These are phyloP conservation scores for Caenorhabditis afra DNA, from an alignment of 2,888 invertebrate genomes.

Conservation along the genomic window DNA sequence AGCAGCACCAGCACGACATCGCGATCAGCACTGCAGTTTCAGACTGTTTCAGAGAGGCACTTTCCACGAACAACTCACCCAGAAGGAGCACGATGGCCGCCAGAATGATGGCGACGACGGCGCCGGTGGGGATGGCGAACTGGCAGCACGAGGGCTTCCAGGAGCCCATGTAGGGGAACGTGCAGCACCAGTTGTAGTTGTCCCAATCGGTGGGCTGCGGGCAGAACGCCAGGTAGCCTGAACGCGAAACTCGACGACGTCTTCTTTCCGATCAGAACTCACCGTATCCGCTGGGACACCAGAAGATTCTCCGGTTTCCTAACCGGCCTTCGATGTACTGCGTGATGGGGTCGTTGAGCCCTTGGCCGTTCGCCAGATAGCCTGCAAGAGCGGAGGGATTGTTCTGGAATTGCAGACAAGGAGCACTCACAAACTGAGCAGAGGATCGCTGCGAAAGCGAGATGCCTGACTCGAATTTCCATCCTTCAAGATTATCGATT, in stretches of 20 bases:
- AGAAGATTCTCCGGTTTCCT: slow-evolving; percentile 79
- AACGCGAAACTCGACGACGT: neutral
- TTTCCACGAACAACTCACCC: slow-evolving; percentile 63
- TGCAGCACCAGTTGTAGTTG: slow-evolving; percentile 80
- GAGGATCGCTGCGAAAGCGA: slow-evolving; percentile 44
- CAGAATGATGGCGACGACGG: slow-evolving; percentile 80
- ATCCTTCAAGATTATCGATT: slow-evolving; percentile 20
- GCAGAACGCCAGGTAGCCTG: slow-evolving; percentile 80
- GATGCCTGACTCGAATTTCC: slow-evolving; percentile 56
- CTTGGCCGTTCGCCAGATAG: slow-evolving; percentile 75
- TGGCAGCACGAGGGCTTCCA: slow-evolving; percentile 81
- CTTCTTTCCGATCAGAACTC: neutral
- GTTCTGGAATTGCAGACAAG: neutral
- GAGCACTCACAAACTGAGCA: slow-evolving; percentile 44
- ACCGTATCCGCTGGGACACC: slow-evolving; percentile 81
- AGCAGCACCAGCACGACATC: slow-evolving; percentile 80
- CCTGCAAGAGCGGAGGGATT: slow-evolving; percentile 60
- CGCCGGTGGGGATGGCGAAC: slow-evolving; percentile 80
- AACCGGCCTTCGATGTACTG: slow-evolving; percentile 80
- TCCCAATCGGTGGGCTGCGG: slow-evolving; percentile 81
- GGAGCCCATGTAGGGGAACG: slow-evolving; percentile 79
- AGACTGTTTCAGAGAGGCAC: slow-evolving; percentile 2
- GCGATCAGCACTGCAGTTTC: slow-evolving; percentile 77
- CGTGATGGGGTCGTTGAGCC: slow-evolving; percentile 79
- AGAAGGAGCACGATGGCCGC: slow-evolving; percentile 77